phyloP scores from a whole-genome alignment of 2,797 vertebrate genomes.

The Falco cherrug region DNA sequence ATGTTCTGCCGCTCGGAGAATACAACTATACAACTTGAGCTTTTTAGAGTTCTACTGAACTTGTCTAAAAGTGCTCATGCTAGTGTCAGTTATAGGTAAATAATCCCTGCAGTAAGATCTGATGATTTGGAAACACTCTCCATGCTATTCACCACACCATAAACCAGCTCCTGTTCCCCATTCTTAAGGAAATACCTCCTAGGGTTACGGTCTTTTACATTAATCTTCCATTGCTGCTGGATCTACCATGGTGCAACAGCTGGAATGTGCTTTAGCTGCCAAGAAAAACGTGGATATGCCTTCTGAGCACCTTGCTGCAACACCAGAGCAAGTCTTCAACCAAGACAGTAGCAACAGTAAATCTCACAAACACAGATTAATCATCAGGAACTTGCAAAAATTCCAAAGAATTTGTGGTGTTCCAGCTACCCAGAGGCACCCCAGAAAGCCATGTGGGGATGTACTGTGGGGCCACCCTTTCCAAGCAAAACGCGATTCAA shows the following conservation, averaged over 20 bases:
- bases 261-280: not conserved
- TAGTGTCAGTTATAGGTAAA: not conserved
- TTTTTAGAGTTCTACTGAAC: not conserved
- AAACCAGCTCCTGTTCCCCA: not conserved
- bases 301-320: not conserved
- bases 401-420: not conserved
- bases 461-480: not conserved
- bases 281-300: not conserved
- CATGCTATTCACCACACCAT: not conserved
- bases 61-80: not conserved
- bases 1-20: not conserved
- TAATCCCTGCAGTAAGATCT: not conserved
- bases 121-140: not conserved
- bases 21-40: not conserved
- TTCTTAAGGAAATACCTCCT: not conserved
- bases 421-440: not conserved
- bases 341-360: not conserved
- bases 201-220: not conserved
- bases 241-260: not conserved
- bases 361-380: not conserved
- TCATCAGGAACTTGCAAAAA: not conserved
- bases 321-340: not conserved
- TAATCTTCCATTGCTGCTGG: not conserved
- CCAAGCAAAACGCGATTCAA: not conserved
- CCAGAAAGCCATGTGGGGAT: not conserved